Evolutionary conservation across 2,797 vertebrate species (phyloP).

Genomic region (Phalanger gymnotis): DNA sequence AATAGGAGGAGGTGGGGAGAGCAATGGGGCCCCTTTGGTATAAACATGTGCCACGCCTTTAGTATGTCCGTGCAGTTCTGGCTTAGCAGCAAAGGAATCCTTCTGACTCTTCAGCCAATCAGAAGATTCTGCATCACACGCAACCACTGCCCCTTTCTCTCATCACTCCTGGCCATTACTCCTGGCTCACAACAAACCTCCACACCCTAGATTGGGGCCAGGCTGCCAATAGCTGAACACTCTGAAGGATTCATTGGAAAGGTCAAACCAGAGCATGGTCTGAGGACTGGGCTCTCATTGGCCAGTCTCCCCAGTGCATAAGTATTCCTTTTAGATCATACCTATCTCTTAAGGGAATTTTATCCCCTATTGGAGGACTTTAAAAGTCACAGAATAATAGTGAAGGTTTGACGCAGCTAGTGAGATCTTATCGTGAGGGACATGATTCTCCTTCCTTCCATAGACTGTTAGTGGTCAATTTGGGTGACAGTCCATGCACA

Average conservation of each 20-base stretch:
- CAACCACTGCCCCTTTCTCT: neutral
- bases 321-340: neutral
- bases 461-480: neutral
- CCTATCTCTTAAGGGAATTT: neutral
- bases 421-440: neutral
- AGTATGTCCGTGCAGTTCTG: neutral
- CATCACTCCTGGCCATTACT: neutral
- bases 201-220: neutral
- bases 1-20: neutral
- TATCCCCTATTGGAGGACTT: neutral
- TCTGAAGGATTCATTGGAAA: neutral
- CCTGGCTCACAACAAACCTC: neutral
- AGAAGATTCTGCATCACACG: neutral
- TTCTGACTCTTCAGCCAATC: neutral
- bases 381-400: neutral
- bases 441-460: neutral
- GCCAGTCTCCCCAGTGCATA: neutral
- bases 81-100: neutral
- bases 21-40: neutral
- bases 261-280: neutral
- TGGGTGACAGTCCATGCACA: neutral
- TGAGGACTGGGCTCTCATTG: neutral
- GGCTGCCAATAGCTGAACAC: neutral
- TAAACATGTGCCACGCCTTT: too few relatives aligned
- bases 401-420: neutral